Base-by-base conservation (phyloP, 2,797 vertebrate species). In the Coregonus suidteri region DNA sequence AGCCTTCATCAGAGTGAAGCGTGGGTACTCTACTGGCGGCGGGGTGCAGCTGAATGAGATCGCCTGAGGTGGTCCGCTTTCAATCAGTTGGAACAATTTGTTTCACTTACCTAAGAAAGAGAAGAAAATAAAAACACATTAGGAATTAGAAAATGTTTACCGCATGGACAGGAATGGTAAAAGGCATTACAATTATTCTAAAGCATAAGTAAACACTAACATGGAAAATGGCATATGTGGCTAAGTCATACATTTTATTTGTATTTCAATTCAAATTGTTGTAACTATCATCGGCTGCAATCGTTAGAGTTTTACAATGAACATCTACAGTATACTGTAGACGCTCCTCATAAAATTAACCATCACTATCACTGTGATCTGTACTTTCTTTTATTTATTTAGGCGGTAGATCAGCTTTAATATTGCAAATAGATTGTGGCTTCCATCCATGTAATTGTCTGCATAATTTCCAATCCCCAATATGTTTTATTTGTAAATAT, bases 51-150 rank as follows among this genome's bases (percentile, higher is more conserved):
- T 75, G 81, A 85, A 79, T 73, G 82, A 15, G 65, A 72, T 56
- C 81, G 73, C 81, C 75, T 71, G 51, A 76, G 80, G 83, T 81
- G 78, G 80, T 87, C 86, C 83, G 79, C 83, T 82, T 82, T 89
- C 84, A 90, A 81, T 87, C 87, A 87, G 79, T 72, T 47, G 64
- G 14, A 82, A 77, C 73, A 80, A 86, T 88, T 87, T 82, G 82
- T 84, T 87, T 88, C 84, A 92, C 94, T 94, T 94, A 94, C 94
- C 94, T 94, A 88, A 78, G 86, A 77, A 83, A 68, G 87, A 73
- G 30, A 62, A 13, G 59, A 67, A 74, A 56, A 74, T 68, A 59
- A 74, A 74, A 62, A 83, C 73, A 70, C 83, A 80, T 83, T 37
- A 79, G 79, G 71, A 75, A 84, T 86, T 86, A 75, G 76, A 62